These are phyloP conservation scores for Coleophora deauratella DNA, from an alignment of 2,888 invertebrate genomes.

Conservation along the genomic window DNA sequence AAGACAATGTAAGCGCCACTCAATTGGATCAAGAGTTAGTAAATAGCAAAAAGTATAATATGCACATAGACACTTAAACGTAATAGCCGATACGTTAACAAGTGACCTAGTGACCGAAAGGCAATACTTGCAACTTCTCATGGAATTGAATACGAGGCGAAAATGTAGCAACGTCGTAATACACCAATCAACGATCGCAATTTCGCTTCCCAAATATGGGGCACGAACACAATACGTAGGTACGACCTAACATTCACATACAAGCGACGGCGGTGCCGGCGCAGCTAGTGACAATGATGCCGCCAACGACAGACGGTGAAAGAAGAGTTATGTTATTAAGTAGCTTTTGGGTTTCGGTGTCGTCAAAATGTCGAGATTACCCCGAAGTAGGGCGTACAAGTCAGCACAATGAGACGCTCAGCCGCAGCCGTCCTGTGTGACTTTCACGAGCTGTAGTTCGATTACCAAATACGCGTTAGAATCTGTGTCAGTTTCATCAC, in stretches of 20 bases:
- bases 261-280: constrained; percentile 35
- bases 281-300: constrained; percentile 38
- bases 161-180: constrained; percentile 64
- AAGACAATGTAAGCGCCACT: no score
- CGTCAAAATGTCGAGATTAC: constrained; percentile 59
- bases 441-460: constrained; percentile 70
- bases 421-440: constrained; percentile 63
- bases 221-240: constrained; percentile 49
- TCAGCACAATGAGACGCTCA: constrained; percentile 59
- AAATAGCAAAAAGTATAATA: no score
- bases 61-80: constrained; percentile 10
- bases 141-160: constrained; percentile 67
- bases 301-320: constrained; percentile 24
- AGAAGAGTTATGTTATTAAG: constrained; percentile 49
- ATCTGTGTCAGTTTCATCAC: constrained; percentile 74
- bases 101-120: constrained; percentile 58
- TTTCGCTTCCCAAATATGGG: constrained; percentile 65
- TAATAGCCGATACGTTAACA: constrained; percentile 32
- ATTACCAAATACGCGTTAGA: constrained; percentile 73
- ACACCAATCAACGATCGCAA: constrained; percentile 62
- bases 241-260: constrained; percentile 35
- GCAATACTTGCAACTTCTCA: constrained; percentile 61
- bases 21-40: no score
- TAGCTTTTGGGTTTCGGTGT: constrained; percentile 60
- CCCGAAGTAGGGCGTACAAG: constrained; percentile 59